phyloP scores from a whole-genome alignment of 35 echinoderm and acorn worm species.

The Ophiothrix spiculata region DNA sequence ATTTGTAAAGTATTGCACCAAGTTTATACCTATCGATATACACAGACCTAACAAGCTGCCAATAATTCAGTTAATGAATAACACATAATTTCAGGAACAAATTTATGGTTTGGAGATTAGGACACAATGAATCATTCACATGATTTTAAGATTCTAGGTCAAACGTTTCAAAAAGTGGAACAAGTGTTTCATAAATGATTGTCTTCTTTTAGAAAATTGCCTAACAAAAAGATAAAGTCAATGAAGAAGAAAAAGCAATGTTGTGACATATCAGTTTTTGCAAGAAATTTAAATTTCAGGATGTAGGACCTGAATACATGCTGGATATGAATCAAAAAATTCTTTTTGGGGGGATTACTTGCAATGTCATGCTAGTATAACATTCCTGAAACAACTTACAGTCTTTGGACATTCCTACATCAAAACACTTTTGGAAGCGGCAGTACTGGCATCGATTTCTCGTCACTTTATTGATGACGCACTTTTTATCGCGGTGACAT shows the following conservation, averaged over 20 bases:
- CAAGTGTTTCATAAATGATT: no score
- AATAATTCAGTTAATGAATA: no score
- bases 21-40: no score
- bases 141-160: neutral
- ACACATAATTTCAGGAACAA: neutral
- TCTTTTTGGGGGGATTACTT: no score
- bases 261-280: neutral
- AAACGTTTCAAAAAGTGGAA: neutral
- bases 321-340: neutral
- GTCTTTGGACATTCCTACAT: constrained; percentile 99
- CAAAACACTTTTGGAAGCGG: constrained; percentile 98
- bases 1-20: no score
- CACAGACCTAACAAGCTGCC: no score
- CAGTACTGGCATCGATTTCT: constrained; percentile 98
- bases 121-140: neutral
- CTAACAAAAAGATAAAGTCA: neutral
- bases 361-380: no score
- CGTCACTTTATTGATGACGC: constrained; percentile 98
- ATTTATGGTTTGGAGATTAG: neutral
- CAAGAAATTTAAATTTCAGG: neutral
- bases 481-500: constrained; percentile 95
- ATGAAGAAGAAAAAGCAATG: no score
- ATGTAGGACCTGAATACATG: neutral
- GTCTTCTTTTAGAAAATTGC: neutral
- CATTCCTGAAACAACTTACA: constrained; percentile 92